Conservation (phyloP, 2,888 invertebrate genomes). For the Chymomyza caudatula region DNA sequence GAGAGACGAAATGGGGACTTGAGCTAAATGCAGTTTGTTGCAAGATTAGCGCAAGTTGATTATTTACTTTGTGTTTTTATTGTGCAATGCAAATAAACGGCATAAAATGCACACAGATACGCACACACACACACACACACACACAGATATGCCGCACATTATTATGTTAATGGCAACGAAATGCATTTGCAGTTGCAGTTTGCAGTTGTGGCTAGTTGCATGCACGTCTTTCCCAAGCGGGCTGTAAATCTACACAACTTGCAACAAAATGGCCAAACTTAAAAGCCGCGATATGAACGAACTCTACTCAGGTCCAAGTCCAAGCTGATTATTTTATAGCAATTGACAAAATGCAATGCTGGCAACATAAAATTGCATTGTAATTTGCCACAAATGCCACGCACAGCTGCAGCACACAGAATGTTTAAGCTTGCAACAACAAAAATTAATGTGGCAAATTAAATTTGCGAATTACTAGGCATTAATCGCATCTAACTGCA, state of each 20-base stretch:
- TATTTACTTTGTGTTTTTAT: slow-evolving; percentile 63
- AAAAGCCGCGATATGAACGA: background rate
- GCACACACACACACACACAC: slow-evolving; percentile 15
- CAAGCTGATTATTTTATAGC: slow-evolving; percentile 73
- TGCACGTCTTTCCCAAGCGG: slow-evolving; percentile 66
- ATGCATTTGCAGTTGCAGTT: slow-evolving; percentile 57
- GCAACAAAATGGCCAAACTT: slow-evolving; percentile 9
- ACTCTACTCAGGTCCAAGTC: slow-evolving; percentile 29
- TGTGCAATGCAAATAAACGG: slow-evolving; percentile 37
- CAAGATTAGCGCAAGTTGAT: slow-evolving; percentile 67
- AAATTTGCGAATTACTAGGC: slow-evolving; percentile 55
- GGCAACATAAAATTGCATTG: slow-evolving; percentile 50
- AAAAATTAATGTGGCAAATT: slow-evolving; percentile 57
- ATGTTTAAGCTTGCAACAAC: background rate
- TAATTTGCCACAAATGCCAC: slow-evolving; percentile 47
- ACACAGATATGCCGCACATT: slow-evolving; percentile 37
- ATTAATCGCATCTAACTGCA: slow-evolving; percentile 35
- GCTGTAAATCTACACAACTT: slow-evolving; percentile 55
- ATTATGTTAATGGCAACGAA: slow-evolving; percentile 66
- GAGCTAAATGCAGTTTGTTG: slow-evolving; percentile 64
- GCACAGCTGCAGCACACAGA: slow-evolving; percentile 41
- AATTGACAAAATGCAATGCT: slow-evolving; percentile 60
- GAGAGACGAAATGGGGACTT: slow-evolving; percentile 1
- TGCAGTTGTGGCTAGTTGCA: slow-evolving; percentile 11
- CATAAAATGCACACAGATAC: too few relatives aligned